A percentile compares a stretch with the other conserved stretches of the same genome.
These are phyloP conservation scores for Hirtodrosophila cameraria DNA, from an alignment of 2,888 invertebrate species.

Conservation along the genomic window DNA sequence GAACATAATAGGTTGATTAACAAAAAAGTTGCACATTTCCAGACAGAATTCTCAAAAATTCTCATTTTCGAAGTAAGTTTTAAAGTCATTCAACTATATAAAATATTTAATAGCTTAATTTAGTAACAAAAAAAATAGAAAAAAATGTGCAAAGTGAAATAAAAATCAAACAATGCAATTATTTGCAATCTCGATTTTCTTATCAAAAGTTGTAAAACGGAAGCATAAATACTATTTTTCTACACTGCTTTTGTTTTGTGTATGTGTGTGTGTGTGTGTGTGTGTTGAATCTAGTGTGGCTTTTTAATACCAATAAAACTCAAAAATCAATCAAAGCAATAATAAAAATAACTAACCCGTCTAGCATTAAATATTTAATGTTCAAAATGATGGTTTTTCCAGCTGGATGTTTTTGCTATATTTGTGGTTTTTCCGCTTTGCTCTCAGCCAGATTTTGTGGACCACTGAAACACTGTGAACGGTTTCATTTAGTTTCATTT, in stretches of 20 bases:
- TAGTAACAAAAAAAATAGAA: too few species aligned
- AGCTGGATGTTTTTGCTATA: constrained; percentile 7
- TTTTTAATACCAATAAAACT: constrained; percentile 42
- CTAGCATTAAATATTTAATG: constrained; percentile 59
- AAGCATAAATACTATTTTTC: constrained; percentile 21
- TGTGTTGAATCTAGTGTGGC: constrained; percentile 9
- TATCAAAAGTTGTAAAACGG: constrained; percentile 1
- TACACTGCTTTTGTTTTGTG: neutral
- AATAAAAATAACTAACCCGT: constrained; percentile 13
- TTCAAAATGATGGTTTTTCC: constrained; percentile 37
- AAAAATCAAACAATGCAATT: constrained; percentile 14
- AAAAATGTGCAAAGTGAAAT: neutral
- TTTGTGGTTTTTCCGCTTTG: constrained; percentile 23
- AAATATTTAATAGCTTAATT: neutral
- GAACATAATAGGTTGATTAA: too few species aligned
- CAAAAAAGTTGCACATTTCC: too few species aligned
- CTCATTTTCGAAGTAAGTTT: too few species aligned
- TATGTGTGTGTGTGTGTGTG: neutral
- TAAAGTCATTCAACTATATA: too few species aligned
- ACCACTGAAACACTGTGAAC: constrained; percentile 10
- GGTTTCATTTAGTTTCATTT: constrained; percentile 49
- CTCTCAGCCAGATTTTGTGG: neutral
- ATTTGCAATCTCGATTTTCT: neutral
- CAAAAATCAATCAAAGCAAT: constrained; percentile 62
- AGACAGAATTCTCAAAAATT: too few species aligned